phyloP scores from a whole-genome alignment of 2,888 invertebrate species.

The Rambutsinella grinnellia region DNA sequence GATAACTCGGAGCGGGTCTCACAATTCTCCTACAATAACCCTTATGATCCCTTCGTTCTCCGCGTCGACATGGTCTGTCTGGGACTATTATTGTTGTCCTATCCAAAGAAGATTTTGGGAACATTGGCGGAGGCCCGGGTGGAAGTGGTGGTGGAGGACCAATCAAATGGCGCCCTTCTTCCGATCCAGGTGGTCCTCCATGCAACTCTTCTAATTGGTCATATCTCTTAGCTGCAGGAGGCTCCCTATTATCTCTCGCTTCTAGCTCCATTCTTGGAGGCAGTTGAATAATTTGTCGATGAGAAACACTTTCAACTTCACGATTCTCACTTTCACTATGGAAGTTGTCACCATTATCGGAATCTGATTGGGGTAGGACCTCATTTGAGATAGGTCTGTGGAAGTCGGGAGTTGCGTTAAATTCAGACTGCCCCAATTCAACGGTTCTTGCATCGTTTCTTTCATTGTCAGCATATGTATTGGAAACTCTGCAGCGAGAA shows the following conservation, averaged over 20 bases:
- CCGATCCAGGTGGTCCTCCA: constrained; percentile 21
- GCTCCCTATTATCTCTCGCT: neutral
- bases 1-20: constrained; percentile 55
- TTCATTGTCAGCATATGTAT: constrained; percentile 23
- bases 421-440: constrained; percentile 8
- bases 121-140: constrained; percentile 43
- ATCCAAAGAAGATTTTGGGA: constrained; percentile 48
- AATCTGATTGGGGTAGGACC: constrained; percentile 22
- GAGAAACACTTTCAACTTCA: constrained; percentile 26
- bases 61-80: constrained; percentile 59
- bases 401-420: constrained; percentile 18
- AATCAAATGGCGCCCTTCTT: constrained; percentile 27
- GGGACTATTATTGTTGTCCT: constrained; percentile 65
- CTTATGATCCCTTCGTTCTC: constrained; percentile 59
- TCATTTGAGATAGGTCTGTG: constrained; percentile 40
- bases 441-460: constrained; percentile 9
- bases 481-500: constrained; percentile 55
- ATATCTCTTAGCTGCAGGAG: constrained; percentile 41
- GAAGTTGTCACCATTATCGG: constrained; percentile 16
- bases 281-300: constrained; percentile 10
- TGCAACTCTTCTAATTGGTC: constrained; percentile 52
- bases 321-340: constrained; percentile 40
- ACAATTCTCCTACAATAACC: constrained; percentile 63
- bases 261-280: constrained; percentile 4
- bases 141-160: constrained; percentile 10